Evolutionary conservation across 2,888 invertebrate genomes (phyloP).

Genomic region (Anagyrus pseudococci): DNA sequence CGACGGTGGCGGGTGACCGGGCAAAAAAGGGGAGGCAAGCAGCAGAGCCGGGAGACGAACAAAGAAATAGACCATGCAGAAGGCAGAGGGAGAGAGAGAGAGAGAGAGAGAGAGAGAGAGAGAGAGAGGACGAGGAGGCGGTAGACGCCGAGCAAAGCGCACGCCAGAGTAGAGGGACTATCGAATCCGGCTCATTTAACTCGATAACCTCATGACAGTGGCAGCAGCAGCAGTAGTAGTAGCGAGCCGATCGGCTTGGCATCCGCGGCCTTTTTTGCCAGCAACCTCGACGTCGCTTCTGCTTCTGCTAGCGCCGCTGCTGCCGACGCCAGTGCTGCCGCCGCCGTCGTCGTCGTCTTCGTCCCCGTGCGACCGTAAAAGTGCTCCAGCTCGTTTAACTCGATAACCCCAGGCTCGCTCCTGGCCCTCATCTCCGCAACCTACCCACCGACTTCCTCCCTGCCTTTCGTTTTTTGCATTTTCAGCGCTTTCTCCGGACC

Average conservation of each 20-base stretch:
- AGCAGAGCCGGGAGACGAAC: too few relatives aligned
- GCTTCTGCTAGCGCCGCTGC: too few relatives aligned
- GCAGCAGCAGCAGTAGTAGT: too few relatives aligned
- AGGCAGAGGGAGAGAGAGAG: too few relatives aligned
- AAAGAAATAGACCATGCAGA: too few relatives aligned
- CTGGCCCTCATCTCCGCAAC: too few relatives aligned
- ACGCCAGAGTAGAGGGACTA: conserved; percentile 23
- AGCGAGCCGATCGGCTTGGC: neutral
- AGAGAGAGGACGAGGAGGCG: neutral
- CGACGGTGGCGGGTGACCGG: too few relatives aligned
- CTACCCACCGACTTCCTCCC: neutral
- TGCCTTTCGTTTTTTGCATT: conserved; percentile 19
- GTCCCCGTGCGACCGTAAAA: conserved; percentile 20
- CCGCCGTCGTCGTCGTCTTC: too few relatives aligned
- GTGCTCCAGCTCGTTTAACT: conserved; percentile 30
- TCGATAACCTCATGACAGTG: conserved; percentile 24
- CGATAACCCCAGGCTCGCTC: conserved; percentile 3
- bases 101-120: too few relatives aligned
- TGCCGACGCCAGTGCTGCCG: too few relatives aligned
- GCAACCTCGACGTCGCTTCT: too few relatives aligned
- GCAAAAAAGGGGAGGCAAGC: too few relatives aligned
- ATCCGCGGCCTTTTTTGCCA: conserved; percentile 3
- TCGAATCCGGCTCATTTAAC: conserved; percentile 36
- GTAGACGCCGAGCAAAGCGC: conserved; percentile 14
- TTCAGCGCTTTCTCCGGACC: conserved; percentile 13